A percentile compares a stretch with the other conserved stretches of the same genome.
Conservation (phyloP, 2,888 invertebrate species). For the Electrophaes corylata region DNA sequence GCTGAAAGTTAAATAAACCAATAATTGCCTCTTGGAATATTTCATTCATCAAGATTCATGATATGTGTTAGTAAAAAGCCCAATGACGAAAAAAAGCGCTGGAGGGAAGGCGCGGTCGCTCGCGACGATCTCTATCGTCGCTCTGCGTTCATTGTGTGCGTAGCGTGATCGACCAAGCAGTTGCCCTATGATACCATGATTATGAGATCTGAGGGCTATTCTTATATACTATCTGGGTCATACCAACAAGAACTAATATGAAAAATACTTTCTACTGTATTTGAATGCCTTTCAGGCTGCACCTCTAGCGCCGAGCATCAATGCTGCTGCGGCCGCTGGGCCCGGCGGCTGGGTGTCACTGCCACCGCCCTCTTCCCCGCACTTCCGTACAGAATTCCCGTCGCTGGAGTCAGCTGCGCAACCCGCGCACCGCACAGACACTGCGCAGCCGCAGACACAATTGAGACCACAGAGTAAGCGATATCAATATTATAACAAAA, state of each 20-base stretch:
- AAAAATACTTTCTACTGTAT: no score
- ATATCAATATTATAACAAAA: no score
- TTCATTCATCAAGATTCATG: not conserved
- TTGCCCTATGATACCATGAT: constrained; percentile 28
- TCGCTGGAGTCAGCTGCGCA: constrained; percentile 88
- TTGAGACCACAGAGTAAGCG: constrained; percentile 79
- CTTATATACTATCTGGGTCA: no score
- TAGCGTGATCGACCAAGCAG: constrained; percentile 12
- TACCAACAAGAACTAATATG: no score
- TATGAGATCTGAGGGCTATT: constrained; percentile 28
- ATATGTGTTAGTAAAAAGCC: constrained; percentile 1
- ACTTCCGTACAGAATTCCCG: constrained; percentile 98
- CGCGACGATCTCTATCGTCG: constrained; percentile 16
- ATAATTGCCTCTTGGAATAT: not conserved
- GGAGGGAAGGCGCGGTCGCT: constrained; percentile 19
- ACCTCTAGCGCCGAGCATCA: constrained; percentile 81
- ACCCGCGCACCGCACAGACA: constrained; percentile 83
- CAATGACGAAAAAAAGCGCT: constrained; percentile 30
- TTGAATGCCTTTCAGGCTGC: constrained; percentile 68
- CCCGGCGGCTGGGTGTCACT: constrained; percentile 80
- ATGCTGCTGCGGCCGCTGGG: constrained; percentile 83
- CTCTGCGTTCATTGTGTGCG: constrained; percentile 11
- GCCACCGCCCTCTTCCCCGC: constrained; percentile 90
- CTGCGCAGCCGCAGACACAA: constrained; percentile 66
- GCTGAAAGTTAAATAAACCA: not conserved